Conservation (phyloP, 1,140 invertebrate genomes). For the Colletes gigas region DNA sequence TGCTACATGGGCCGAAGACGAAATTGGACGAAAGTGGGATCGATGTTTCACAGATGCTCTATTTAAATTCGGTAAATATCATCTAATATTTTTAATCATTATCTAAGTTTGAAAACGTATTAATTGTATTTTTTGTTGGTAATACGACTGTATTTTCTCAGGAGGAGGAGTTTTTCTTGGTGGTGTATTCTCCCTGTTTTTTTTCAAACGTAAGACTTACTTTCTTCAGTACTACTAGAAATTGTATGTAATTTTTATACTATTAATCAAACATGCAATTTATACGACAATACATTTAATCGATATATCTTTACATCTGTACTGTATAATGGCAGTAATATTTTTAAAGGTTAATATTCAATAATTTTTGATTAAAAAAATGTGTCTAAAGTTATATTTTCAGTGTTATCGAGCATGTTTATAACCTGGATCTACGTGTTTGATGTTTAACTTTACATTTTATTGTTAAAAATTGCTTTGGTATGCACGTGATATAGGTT, state of each 20-base stretch:
- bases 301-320: background rate
- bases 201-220: conserved; percentile 81
- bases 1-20: conserved; percentile 75
- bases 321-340: too few species aligned
- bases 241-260: background rate
- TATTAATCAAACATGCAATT: background rate
- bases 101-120: background rate
- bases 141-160: conserved; percentile 73
- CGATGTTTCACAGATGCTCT: conserved; percentile 79
- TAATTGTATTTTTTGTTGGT: conserved; percentile 1
- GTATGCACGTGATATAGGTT: background rate
- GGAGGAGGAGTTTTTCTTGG: conserved; percentile 87
- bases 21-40: conserved; percentile 82
- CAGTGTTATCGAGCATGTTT: too few species aligned
- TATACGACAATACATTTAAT: background rate
- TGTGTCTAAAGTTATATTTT: background rate
- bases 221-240: conserved; percentile 18
- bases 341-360: background rate
- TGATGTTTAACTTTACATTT: background rate
- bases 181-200: conserved; percentile 85
- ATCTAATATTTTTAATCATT: conserved; percentile 14
- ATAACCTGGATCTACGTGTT: background rate
- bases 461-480: background rate
- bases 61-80: conserved; percentile 79
- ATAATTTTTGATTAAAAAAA: conserved; percentile 21